A percentile compares a stretch with the other conserved stretches of the same genome.
phyloP scores from a whole-genome alignment of 2,113 vertebrate species.

The Microcebus jonahi region DNA sequence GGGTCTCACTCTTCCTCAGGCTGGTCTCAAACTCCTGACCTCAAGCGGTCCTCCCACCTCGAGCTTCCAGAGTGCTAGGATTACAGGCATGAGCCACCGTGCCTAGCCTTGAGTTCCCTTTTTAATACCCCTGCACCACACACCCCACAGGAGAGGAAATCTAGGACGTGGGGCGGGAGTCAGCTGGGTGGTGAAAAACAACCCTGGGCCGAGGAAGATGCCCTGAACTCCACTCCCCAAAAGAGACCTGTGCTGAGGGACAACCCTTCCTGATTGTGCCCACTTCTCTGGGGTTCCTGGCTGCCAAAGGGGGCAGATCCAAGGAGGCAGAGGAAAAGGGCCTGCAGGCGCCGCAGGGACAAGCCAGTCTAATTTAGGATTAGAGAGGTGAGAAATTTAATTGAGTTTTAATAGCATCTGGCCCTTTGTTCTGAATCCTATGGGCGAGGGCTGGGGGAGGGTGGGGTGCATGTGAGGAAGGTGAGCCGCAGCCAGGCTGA shows the following conservation, averaged over 20 bases:
- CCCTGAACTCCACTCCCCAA: background rate
- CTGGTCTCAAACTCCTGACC: too few relatives aligned
- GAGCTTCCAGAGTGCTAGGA: too few relatives aligned
- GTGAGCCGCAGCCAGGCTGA: background rate
- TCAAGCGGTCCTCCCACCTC: too few relatives aligned
- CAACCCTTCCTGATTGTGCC: background rate
- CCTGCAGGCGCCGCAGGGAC: slow-evolving; percentile 61
- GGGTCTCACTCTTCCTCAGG: too few relatives aligned
- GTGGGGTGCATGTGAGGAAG: background rate
- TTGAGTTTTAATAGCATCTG: slow-evolving; percentile 78
- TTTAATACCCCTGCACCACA: background rate
- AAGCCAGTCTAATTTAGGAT: slow-evolving; percentile 75
- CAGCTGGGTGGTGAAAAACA: background rate
- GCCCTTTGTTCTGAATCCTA: slow-evolving; percentile 67
- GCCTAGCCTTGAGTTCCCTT: too few relatives aligned
- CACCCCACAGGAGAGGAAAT: background rate
- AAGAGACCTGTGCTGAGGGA: background rate
- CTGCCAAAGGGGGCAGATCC: background rate
- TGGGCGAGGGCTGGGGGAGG: background rate
- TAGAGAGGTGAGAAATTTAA: slow-evolving; percentile 70
- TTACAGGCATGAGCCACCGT: too few relatives aligned
- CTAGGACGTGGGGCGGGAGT: background rate
- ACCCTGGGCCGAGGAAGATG: background rate
- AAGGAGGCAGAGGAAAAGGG: slow-evolving; percentile 7
- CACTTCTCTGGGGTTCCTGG: background rate